A percentile compares a stretch with the other conserved stretches of the same genome.
phyloP scores from a whole-genome alignment of 2,888 invertebrate genomes.

The Patella depressa region DNA sequence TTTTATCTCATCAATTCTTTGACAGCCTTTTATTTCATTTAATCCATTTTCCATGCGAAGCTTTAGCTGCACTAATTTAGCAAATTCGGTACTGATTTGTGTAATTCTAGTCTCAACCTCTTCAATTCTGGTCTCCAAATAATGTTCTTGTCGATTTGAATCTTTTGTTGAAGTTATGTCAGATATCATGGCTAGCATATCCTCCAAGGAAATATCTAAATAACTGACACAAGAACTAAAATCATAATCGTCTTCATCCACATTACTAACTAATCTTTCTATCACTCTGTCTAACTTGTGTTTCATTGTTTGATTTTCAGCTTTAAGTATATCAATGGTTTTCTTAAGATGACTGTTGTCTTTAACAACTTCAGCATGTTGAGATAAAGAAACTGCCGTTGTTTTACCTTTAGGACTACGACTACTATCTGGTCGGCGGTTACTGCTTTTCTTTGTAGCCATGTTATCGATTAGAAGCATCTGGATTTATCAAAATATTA shows the following conservation, averaged over 20 bases:
- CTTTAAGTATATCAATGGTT: constrained; percentile 40
- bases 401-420: constrained; percentile 11
- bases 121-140: constrained; percentile 58
- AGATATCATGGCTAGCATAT: not conserved
- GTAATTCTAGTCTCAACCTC: constrained; percentile 68
- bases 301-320: constrained; percentile 44
- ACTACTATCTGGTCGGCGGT: not conserved
- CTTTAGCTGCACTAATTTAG: constrained; percentile 58
- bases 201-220: constrained; percentile 4
- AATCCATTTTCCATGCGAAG: constrained; percentile 61
- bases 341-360: constrained; percentile 45
- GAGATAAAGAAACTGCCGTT: not conserved
- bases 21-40: constrained; percentile 51
- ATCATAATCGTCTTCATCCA: constrained; percentile 25
- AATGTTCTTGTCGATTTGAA: constrained; percentile 6
- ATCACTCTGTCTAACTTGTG: constrained; percentile 41
- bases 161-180: constrained; percentile 6
- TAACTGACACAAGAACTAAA: constrained; percentile 12
- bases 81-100: constrained; percentile 60
- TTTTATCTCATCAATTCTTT: constrained; percentile 46
- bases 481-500: too few species aligned
- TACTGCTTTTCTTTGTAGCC: too few species aligned
- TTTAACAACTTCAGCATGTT: constrained; percentile 42
- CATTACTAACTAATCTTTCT: constrained; percentile 46
- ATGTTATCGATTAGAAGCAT: too few species aligned